phyloP scores from a whole-genome alignment of 2,888 invertebrate species.

The Limnephilus marmoratus region DNA sequence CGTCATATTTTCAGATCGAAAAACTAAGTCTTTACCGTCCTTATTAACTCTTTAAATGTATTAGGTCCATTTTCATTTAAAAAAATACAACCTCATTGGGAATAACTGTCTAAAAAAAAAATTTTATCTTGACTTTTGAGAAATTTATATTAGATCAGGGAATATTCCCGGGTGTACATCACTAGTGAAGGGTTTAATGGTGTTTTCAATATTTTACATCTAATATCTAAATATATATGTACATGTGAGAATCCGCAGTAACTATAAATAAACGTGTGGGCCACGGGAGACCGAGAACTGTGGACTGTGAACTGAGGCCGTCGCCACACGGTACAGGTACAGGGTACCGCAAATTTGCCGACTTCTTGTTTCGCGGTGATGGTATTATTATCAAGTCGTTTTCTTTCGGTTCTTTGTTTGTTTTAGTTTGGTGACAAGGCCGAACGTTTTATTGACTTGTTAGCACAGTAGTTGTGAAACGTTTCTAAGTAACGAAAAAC shows the following conservation, averaged over 20 bases:
- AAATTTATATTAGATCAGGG: no score
- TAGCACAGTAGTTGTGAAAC: neutral
- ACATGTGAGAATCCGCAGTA: neutral
- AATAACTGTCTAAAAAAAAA: no score
- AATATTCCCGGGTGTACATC: no score
- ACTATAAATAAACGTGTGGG: neutral
- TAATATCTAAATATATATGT: neutral
- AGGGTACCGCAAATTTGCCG: neutral
- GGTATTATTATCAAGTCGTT: neutral
- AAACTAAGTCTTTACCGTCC: no score
- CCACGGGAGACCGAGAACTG: neutral
- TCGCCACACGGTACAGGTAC: neutral
- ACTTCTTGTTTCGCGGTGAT: neutral
- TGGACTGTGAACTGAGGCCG: neutral
- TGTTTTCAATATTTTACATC: neutral
- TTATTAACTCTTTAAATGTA: no score
- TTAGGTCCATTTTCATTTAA: no score
- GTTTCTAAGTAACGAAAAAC: neutral
- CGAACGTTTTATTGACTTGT: neutral
- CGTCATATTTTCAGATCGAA: no score
- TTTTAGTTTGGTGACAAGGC: neutral
- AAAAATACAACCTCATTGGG: no score
- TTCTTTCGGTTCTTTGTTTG: neutral
- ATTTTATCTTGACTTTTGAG: no score
- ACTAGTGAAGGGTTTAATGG: neutral